phyloP scores from a whole-genome alignment of 2,113 vertebrate species.

The Coptodon bakossiorum region DNA sequence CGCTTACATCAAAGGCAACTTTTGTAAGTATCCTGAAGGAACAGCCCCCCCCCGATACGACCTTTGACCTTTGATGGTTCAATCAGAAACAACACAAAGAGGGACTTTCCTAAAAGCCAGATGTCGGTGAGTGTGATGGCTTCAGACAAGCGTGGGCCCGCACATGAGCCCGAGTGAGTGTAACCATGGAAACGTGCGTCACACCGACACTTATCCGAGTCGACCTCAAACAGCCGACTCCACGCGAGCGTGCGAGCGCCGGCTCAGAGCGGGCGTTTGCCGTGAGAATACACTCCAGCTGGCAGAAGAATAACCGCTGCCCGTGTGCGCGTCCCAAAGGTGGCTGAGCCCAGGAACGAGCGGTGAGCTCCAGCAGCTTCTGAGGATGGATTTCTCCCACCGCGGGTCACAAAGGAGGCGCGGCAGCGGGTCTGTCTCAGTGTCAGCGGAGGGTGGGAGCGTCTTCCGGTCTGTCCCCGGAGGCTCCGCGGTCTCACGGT shows the following conservation, averaged over 20 bases:
- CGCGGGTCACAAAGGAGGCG: not conserved
- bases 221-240: not conserved
- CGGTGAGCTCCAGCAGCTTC: not conserved
- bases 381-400: not conserved
- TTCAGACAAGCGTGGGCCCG: not conserved
- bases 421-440: not conserved
- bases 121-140: not conserved
- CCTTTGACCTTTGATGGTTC: not conserved
- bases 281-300: not conserved
- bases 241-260: rapidly evolving
- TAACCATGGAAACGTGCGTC: not conserved
- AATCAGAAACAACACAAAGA: not conserved
- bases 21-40: not conserved
- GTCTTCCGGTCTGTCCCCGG: not conserved
- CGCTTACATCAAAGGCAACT: not conserved
- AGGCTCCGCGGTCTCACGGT: not conserved
- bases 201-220: not conserved
- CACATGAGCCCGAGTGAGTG: not conserved
- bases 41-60: rapidly evolving
- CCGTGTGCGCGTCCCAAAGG: too few species aligned
- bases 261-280: not conserved
- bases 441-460: not conserved
- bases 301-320: not conserved
- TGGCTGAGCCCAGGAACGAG: not conserved
- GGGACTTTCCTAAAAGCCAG: not conserved